These are phyloP conservation scores for Abramis brama DNA, from an alignment of 2,113 vertebrate genomes.

Conservation along the genomic window DNA sequence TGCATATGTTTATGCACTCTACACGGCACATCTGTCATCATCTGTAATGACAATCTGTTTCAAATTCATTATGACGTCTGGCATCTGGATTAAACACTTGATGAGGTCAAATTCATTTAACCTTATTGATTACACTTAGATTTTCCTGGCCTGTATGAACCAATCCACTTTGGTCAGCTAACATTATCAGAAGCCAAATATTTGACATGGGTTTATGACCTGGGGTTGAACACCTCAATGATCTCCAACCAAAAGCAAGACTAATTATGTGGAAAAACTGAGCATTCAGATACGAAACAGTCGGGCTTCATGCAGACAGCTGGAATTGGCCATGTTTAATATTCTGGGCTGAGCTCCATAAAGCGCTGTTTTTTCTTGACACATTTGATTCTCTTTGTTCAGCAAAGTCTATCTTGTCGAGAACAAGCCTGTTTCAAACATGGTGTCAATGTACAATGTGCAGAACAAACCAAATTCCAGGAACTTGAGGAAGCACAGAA, in stretches of 20 bases:
- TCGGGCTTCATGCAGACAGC: neutral
- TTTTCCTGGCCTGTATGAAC: neutral
- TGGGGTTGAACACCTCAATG: neutral
- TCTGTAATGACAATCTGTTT: conserved; percentile 22
- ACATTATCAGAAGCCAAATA: neutral
- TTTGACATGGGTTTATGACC: neutral
- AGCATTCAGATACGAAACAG: neutral
- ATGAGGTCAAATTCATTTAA: conserved; percentile 25
- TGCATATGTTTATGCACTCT: neutral
- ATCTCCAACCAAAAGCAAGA: conserved; percentile 10
- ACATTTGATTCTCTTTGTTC: conserved; percentile 30
- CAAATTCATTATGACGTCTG: conserved; percentile 25
- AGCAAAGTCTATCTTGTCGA: conserved; percentile 22
- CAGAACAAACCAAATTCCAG: conserved; percentile 19
- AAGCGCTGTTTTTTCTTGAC: conserved; percentile 23
- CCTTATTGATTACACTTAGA: conserved; percentile 23
- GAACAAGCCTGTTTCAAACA: conserved; percentile 17
- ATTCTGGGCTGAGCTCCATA: conserved; percentile 35
- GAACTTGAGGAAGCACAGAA: neutral
- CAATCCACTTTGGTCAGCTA: conserved; percentile 3
- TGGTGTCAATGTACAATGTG: neutral
- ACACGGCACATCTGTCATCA: neutral
- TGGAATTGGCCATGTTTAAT: conserved; percentile 25
- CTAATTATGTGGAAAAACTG: neutral
- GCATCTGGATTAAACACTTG: neutral